A percentile compares a stretch with the other conserved stretches of the same genome.
Conservation (phyloP, 2,797 vertebrate species). For the Pyrocephalus nanus region DNA sequence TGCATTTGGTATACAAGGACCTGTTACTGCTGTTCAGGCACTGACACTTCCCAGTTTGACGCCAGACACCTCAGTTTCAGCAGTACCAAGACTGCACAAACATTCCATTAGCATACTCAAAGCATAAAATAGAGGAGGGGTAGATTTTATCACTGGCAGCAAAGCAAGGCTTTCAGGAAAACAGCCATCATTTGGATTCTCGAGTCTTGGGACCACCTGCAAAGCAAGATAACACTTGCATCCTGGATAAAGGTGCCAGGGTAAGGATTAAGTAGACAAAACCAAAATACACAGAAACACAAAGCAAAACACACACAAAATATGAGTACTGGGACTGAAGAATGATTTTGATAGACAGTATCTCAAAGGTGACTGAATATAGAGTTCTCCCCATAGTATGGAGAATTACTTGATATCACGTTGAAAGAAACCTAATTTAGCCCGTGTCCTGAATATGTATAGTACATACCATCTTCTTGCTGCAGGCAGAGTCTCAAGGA, state of each 20-base stretch:
- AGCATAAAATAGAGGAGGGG: neutral
- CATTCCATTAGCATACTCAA: neutral
- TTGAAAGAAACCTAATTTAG: neutral
- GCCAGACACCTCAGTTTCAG: neutral
- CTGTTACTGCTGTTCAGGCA: neutral
- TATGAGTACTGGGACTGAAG: neutral
- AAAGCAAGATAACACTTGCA: neutral
- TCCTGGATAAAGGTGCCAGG: neutral
- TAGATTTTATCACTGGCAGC: neutral
- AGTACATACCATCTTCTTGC: neutral
- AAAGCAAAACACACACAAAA: neutral
- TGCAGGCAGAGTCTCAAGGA: neutral
- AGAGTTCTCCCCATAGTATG: neutral
- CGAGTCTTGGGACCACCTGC: neutral
- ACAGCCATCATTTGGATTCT: neutral
- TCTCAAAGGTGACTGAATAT: neutral
- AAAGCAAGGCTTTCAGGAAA: neutral
- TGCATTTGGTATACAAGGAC: neutral
- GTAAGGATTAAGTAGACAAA: neutral
- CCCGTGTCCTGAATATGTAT: neutral
- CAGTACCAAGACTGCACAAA: neutral
- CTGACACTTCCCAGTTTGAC: accelerated
- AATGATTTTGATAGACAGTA: neutral
- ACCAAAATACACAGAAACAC: neutral
- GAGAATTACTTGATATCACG: neutral